phyloP scores from a whole-genome alignment of 2,113 vertebrate genomes.

The Tamias sibiricus region DNA sequence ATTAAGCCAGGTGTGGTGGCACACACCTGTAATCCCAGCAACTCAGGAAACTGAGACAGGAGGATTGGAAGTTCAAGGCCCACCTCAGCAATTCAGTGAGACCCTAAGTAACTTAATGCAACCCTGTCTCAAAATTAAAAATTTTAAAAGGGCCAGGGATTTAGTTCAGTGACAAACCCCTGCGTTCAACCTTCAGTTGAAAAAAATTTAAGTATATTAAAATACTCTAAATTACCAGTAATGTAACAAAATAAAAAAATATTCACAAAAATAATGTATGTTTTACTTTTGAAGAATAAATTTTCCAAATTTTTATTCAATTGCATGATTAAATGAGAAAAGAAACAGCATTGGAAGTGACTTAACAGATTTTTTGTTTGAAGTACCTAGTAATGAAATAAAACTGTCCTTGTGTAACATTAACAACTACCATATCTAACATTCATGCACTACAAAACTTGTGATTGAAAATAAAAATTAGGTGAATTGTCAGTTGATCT shows the following conservation, averaged over 20 bases:
- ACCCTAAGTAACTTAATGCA: not conserved
- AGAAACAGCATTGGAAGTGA: not conserved
- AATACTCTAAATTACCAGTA: not conserved
- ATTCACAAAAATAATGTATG: not conserved
- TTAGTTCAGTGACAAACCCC: not conserved
- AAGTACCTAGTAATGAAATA: not conserved
- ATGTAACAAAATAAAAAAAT: not conserved
- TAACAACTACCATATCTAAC: not conserved
- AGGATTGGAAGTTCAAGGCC: not conserved
- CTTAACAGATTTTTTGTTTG: not conserved
- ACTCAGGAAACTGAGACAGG: not conserved
- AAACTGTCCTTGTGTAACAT: not conserved
- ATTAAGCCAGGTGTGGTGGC: not conserved
- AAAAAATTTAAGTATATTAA: not conserved
- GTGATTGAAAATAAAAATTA: not conserved
- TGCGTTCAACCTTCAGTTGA: not conserved
- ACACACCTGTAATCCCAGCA: not conserved
- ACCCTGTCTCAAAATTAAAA: not conserved
- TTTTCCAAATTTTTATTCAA: not conserved
- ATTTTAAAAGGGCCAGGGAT: not conserved
- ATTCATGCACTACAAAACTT: not conserved
- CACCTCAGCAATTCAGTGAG: not conserved
- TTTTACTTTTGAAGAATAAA: conserved; percentile 4
- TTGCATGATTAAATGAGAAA: not conserved
- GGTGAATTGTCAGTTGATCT: not conserved